Evolutionary conservation across 2,113 vertebrate species (phyloP).

Genomic region (Nothoprocta perdicaria): DNA sequence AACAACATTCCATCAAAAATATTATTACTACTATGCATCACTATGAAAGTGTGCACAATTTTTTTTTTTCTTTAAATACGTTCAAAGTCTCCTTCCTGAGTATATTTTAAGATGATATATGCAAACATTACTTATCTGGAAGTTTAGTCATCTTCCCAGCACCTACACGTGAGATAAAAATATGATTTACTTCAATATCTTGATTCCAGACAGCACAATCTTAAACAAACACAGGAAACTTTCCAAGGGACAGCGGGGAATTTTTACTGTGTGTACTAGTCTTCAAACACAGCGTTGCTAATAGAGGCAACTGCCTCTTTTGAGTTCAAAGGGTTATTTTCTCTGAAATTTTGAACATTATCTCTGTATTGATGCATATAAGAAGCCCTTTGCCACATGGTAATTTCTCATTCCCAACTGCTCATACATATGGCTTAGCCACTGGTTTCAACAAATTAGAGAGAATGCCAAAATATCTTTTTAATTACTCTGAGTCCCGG

Average conservation of each 20-base stretch:
- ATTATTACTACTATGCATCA: not conserved
- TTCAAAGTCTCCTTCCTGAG: not conserved
- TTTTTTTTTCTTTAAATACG: not conserved
- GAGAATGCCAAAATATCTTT: not conserved
- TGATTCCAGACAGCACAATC: not conserved
- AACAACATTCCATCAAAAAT: not conserved
- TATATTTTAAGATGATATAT: not conserved
- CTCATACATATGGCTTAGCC: not conserved
- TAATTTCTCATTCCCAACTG: not conserved
- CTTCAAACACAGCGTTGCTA: not conserved
- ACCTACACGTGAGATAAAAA: not conserved
- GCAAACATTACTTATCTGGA: not conserved
- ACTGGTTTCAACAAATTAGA: not conserved
- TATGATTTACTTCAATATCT: not conserved
- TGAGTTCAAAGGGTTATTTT: not conserved
- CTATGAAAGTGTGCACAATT: not conserved
- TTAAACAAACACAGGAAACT: not conserved
- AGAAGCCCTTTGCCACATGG: not conserved
- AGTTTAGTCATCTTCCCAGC: not conserved
- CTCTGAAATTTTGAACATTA: not conserved
- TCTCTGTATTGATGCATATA: not conserved
- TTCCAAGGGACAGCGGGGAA: not conserved
- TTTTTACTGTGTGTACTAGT: not conserved
- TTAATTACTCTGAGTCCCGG: not conserved
- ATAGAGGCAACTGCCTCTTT: not conserved